phyloP scores from a whole-genome alignment of 1,140 invertebrate species.

The Drosophila auraria region DNA sequence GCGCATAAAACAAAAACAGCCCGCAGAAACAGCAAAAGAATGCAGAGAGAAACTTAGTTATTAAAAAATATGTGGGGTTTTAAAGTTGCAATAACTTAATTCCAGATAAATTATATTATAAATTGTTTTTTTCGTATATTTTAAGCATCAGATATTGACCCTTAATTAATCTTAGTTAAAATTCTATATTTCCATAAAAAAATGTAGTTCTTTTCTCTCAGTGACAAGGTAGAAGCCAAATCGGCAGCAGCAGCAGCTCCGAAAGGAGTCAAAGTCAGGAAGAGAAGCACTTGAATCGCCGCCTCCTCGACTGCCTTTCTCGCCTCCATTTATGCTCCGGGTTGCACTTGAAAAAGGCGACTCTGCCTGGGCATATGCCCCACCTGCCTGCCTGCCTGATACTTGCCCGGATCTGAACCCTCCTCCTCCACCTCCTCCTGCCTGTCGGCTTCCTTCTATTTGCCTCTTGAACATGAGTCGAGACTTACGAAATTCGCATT shows the following conservation, averaged over 20 bases:
- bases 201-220: not conserved
- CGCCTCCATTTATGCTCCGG: conserved; percentile 35
- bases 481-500: conserved; percentile 75
- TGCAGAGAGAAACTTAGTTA: not conserved
- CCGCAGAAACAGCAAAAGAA: conserved; percentile 9
- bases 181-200: not conserved
- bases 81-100: not conserved
- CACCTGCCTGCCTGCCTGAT: conserved; percentile 15
- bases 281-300: conserved; percentile 53
- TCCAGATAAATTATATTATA: too few relatives aligned
- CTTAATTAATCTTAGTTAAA: not conserved
- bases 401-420: not conserved
- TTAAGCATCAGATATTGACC: too few relatives aligned
- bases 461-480: conserved; percentile 52
- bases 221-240: conserved; percentile 2
- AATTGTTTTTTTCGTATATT: not conserved
- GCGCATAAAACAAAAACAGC: conserved; percentile 77
- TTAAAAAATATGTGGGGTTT: not conserved
- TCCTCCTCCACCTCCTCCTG: not conserved
- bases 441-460: conserved; percentile 43
- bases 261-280: conserved; percentile 48
- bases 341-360: conserved; percentile 51
- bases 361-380: conserved; percentile 32
- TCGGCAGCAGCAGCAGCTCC: conserved; percentile 9
- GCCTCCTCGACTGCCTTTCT: conserved; percentile 49